Conservation (phyloP, 2,113 vertebrate genomes). For the Cervus canadensis region DNA sequence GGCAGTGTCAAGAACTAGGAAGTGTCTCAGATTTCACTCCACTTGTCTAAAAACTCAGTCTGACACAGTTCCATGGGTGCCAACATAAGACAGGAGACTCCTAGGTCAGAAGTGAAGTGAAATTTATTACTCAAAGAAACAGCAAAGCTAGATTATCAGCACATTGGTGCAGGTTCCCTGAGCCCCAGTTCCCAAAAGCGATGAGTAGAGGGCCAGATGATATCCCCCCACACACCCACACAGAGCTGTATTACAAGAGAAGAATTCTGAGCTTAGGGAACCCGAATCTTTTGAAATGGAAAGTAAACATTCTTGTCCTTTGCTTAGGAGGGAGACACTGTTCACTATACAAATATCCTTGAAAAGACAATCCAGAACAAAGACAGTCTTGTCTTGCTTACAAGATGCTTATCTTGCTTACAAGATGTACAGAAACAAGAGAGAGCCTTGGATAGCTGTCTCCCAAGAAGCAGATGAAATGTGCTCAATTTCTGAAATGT, state of each 20-base stretch:
- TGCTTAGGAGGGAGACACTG: neutral
- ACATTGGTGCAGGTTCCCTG: neutral
- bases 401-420: constrained; percentile 6
- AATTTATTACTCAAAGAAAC: constrained; percentile 23
- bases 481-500: neutral
- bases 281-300: neutral
- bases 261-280: neutral
- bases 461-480: neutral
- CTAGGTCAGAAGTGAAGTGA: neutral
- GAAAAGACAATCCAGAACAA: neutral
- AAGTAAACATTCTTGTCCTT: neutral
- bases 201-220: neutral
- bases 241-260: neutral
- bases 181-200: neutral
- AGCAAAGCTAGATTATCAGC: neutral
- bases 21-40: neutral
- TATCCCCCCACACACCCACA: neutral
- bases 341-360: neutral
- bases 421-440: constrained; percentile 6
- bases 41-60: neutral
- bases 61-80: neutral
- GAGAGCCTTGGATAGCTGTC: neutral
- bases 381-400: constrained; percentile 14
- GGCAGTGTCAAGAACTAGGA: neutral
- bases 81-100: neutral